Conservation (phyloP, 2,888 invertebrate species). For the Idaea dimidiata region DNA sequence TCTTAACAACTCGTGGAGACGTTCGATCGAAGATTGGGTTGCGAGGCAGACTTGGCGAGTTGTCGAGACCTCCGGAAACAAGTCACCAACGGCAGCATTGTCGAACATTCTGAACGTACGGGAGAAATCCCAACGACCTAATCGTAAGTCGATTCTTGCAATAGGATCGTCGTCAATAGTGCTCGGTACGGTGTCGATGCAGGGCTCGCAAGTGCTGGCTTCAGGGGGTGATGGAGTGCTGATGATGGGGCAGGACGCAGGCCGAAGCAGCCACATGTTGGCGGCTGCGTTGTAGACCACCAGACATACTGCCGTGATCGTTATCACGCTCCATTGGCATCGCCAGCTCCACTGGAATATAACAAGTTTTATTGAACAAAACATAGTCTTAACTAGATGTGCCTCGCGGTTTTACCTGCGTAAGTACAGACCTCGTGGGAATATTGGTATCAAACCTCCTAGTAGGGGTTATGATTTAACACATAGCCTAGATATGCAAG, state of each 20-base stretch:
- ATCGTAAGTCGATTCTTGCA: conserved; percentile 81
- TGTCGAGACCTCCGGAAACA: conserved; percentile 82
- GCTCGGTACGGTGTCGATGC: conserved; percentile 52
- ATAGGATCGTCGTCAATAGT: conserved; percentile 71
- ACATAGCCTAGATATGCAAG: too few relatives aligned
- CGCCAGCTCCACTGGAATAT: conserved; percentile 72
- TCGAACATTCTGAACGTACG: conserved; percentile 87
- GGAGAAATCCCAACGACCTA: conserved; percentile 88
- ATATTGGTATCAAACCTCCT: too few relatives aligned
- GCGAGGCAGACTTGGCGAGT: conserved; percentile 86
- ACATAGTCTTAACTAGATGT: too few relatives aligned
- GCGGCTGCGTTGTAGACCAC: conserved; percentile 79
- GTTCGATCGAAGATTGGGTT: conserved; percentile 92
- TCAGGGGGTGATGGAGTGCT: conserved; percentile 44
- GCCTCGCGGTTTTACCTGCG: too few relatives aligned
- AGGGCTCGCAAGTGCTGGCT: conserved; percentile 62
- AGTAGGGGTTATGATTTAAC: too few relatives aligned
- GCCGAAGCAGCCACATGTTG: conserved; percentile 65
- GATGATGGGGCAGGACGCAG: conserved; percentile 49
- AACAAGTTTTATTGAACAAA: conserved; percentile 4
- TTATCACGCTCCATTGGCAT: conserved; percentile 85
- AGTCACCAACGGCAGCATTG: conserved; percentile 85
- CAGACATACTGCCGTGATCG: conserved; percentile 83
- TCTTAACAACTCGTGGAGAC: conserved; percentile 87
- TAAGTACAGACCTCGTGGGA: too few relatives aligned